phyloP scores from a whole-genome alignment of 2,888 invertebrate genomes.

The Sphinx pinastri region DNA sequence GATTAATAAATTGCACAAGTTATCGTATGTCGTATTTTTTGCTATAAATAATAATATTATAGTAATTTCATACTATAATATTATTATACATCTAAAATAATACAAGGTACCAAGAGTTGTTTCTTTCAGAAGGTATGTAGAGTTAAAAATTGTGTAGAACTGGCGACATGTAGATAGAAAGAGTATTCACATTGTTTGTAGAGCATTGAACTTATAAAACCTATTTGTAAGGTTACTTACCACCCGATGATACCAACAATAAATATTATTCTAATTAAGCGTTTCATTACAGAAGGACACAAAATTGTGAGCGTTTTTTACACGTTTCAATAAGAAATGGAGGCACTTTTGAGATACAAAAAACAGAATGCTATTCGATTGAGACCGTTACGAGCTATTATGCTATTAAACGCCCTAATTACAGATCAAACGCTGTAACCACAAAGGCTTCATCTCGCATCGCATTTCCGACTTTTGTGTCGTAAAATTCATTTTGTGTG shows the following conservation, averaged over 20 bases:
- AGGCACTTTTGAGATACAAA: slow-evolving; percentile 56
- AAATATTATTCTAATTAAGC: slow-evolving; percentile 20
- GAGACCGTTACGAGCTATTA: slow-evolving; percentile 76
- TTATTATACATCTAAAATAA: too few species aligned
- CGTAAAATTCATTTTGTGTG: slow-evolving; percentile 65
- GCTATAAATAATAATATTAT: background rate
- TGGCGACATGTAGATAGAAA: background rate
- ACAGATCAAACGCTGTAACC: slow-evolving; percentile 77
- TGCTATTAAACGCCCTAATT: slow-evolving; percentile 78
- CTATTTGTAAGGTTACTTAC: background rate
- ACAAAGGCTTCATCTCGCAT: slow-evolving; percentile 73
- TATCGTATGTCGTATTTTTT: background rate
- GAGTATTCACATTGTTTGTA: background rate
- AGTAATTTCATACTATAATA: background rate
- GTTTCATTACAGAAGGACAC: slow-evolving; percentile 18
- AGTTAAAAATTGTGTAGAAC: background rate
- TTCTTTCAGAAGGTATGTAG: background rate
- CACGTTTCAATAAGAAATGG: slow-evolving; percentile 53
- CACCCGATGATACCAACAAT: background rate
- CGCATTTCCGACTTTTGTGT: slow-evolving; percentile 71
- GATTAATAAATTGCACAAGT: background rate
- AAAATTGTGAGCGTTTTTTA: slow-evolving; percentile 46
- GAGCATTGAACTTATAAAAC: background rate
- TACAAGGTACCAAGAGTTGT: background rate
- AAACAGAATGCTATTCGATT: slow-evolving; percentile 72